Base-by-base conservation (phyloP, 2,797 vertebrate species). In the Protosalanx chinensis region DNA sequence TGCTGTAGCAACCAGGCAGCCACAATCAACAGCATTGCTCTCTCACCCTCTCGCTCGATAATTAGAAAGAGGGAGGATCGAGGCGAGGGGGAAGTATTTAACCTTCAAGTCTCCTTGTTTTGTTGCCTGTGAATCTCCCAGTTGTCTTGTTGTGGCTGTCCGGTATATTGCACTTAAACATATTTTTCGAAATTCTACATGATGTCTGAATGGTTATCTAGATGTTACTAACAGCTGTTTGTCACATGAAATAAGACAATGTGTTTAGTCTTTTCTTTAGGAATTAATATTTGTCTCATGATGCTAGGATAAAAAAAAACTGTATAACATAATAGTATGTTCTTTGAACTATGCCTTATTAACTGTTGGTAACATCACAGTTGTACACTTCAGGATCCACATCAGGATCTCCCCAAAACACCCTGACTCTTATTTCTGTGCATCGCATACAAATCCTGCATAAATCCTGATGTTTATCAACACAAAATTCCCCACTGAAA, bases 31-130 rank as follows among this genome's bases (percentile, higher is more conserved):
- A 84, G 78, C n/a, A 0, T 5, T 1, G 59, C 78, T 73, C 82
- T 81, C 84, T 86, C 84, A 74, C 53, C 41, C 62, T 35, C 62
- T 70, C 29, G 57, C 77, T 70, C 83, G 77, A 84, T 90, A 87
- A 90, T 91, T 90, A 91, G 77, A 85, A 64, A 37, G 68, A 66
- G 67, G 67, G 61, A 82, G 67, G 76, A 84, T 74, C 77, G 74
- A 80, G 74, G 67, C 70, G 79, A 76, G 73, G 60, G 60, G 70
- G 72, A 65, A 30, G 67, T 64, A 71, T 87, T 89, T 88, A 84
- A 89, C 86, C 81, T 90, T 84, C 77, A 83, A 74, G 65, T 80
- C 79, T 61, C 76, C 79, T 84, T 80, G 82, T 89, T 84, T 86
- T 71, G 73, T 82, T 72, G 65, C 51, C 77, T 77, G 69, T 81